Evolutionary conservation across 2,113 vertebrate species (phyloP), one percentile per base, ranked within the genome.

Genomic region (Glaucidium brasilianum): DNA sequence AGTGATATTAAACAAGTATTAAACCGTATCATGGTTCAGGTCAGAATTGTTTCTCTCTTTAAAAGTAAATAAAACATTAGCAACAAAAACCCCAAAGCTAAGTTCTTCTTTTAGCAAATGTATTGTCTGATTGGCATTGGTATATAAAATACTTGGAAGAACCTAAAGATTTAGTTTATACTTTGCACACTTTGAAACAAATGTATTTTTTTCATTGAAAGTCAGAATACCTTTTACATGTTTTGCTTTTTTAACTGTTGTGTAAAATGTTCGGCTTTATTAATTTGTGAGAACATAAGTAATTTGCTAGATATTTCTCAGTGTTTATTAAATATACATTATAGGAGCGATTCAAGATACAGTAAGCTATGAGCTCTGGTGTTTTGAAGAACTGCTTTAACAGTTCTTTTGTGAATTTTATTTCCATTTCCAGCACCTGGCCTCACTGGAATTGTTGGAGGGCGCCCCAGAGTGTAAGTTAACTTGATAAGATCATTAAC

Each of bases 401-500:
- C 67, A 34, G 63, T 71, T 74, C 37, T 75, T 64, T 63, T 74
- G 5, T 90, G 80, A 86, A 43, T 96, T 93, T 79, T 12, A 71
- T 82, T 97, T 95, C 35, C 15, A 34, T 95, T 89, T 96, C 83
- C 64, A 99, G 99, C 98, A 80, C 98, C 98, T 1, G 99, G 98
- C 75, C 98, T 99, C 56, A 98, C 94, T 13, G 98, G 95, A 85
- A 96, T 98, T 62, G 98, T 98, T 78, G 99, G 98, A 80, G 98
- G 98, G 12, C 97, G 97, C 58, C 99, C 98, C 37, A 95, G 95
- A 98, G 98, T 99, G 98, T 99, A 96, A 98, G 98, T 98, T 63
- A 68, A 66, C 18, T 82, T 18, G 20, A 26, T 39, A 39, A 12
- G 12, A 59, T 73, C 29, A 11, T 64, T 87, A 53, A 71, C 10